Evolutionary conservation across 2,888 invertebrate genomes (phyloP), one percentile per base, ranked within the genome.

Genomic region (Ctena decussata): DNA sequence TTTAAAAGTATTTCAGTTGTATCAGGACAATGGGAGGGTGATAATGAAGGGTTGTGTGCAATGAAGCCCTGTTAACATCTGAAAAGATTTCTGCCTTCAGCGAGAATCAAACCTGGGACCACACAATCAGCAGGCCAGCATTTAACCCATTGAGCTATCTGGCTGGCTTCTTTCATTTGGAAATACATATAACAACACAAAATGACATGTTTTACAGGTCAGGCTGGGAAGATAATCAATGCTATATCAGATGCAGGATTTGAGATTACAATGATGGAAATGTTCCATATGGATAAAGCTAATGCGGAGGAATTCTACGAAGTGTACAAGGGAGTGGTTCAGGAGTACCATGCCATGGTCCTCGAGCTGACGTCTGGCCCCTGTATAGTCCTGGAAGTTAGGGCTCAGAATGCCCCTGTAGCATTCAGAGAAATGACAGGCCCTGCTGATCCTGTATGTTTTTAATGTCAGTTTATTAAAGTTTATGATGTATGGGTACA

Each of bases 261-360:
- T 93, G 96, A 97, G 70, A 97, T 99, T 65, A 97, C 97, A 0
- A 98, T 98, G 0, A 96, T 98, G 85, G 97, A 98, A 95, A 93
- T 95, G 94, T 97, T 97, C 91, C 96, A 97, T 84, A 96, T 99
- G 92, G 98, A 98, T 92, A 97, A 97, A 86, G 97, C 97, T 0
- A 98, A 98, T 95, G 98, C 98, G 6, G 98, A 98, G 92, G 98
- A 99, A 95, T 99, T 99, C 96, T 97, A 98, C 94, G 98, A 99
- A 96, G 97, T 99, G 3, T 99, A 99, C 95, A 98, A 98, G 95
- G 98, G 98, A 0, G 98, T 96, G 3, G 94, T 96, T 8, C 93
- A 95, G 77, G 96, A 96, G 89, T 96, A 96, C 90, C 88, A 91
- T 15, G 86, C 89, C 37, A 98, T 99, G 97, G 97, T 98, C 21